Evolutionary conservation across 1,140 invertebrate species (phyloP).

Genomic region (Armadillidium nasatum): DNA sequence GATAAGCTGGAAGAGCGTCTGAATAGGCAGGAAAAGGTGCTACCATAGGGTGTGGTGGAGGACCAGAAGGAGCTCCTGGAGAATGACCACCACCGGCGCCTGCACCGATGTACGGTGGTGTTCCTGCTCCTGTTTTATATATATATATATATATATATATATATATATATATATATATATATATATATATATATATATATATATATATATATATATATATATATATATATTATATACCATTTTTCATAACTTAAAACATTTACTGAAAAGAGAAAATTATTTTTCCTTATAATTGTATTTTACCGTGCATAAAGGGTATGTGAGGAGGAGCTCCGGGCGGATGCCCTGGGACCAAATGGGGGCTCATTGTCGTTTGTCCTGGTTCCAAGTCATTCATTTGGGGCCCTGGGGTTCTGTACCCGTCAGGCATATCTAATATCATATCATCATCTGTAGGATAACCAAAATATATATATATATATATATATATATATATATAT

Average conservation of each 20-base stretch:
- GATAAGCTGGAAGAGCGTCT: not conserved
- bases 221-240: no score
- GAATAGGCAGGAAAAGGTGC: not conserved
- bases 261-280: no score
- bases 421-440: conserved; percentile 43
- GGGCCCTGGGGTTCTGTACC: conserved; percentile 38
- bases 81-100: conserved; percentile 54
- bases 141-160: not conserved
- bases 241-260: no score
- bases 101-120: conserved; percentile 65
- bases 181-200: conserved; percentile 6
- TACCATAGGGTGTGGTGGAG: conserved; percentile 55
- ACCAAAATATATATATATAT: no score
- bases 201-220: no score
- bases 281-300: no score
- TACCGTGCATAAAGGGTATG: conserved; percentile 36
- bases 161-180: not conserved
- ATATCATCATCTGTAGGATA: conserved; percentile 43
- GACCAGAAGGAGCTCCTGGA: conserved; percentile 50
- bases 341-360: conserved; percentile 37
- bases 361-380: conserved; percentile 43
- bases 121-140: conserved; percentile 55
- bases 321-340: conserved; percentile 33
- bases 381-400: conserved; percentile 43
- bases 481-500: no score